Evolutionary conservation across 2,113 vertebrate genomes (phyloP).

Genomic region (Brachyistius frenatus): DNA sequence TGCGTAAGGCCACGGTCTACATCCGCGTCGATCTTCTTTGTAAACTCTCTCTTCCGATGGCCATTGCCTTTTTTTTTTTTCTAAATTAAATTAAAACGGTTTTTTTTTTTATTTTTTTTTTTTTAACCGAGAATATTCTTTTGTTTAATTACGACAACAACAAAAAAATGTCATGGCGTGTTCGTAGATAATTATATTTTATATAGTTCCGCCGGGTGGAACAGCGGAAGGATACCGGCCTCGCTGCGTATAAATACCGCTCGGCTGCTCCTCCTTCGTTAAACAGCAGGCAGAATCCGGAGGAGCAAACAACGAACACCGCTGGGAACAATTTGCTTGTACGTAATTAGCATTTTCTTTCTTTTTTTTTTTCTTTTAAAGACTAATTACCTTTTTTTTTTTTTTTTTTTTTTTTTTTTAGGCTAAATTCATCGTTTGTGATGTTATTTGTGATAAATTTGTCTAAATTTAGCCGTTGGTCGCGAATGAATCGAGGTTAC

Average conservation of each 20-base stretch:
- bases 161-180: too few relatives aligned
- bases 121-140: too few relatives aligned
- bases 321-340: not conserved
- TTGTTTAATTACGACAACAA: too few relatives aligned
- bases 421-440: not conserved
- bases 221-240: not conserved
- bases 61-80: too few relatives aligned
- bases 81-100: too few relatives aligned
- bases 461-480: not conserved
- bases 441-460: not conserved
- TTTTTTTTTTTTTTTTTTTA: not conserved
- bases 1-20: too few relatives aligned
- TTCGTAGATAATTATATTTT: not conserved
- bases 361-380: not conserved
- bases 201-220: not conserved
- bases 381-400: not conserved
- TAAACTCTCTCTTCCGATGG: too few relatives aligned
- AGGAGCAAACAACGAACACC: not conserved
- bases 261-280: not conserved
- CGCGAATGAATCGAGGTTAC: not conserved
- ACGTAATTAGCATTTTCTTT: not conserved
- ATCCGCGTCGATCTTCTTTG: too few relatives aligned
- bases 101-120: too few relatives aligned
- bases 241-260: not conserved
- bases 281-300: not conserved